Percentiles rank a stretch among this genome's conserved stretches.
Conservation (phyloP, 2,113 vertebrate species). For the Peromyscus polionotus region DNA sequence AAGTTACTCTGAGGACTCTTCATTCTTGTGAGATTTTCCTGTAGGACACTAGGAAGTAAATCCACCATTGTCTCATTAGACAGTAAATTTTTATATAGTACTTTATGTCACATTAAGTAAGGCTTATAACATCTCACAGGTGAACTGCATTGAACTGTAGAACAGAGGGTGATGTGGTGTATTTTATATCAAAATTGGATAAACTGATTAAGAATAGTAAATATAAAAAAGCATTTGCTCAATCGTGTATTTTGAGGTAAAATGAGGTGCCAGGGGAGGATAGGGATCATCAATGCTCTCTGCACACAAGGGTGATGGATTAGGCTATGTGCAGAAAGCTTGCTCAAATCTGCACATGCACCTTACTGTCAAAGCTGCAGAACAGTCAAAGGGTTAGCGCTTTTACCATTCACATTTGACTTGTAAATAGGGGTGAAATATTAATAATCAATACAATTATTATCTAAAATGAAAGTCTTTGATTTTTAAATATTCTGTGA, state of each 20-base stretch:
- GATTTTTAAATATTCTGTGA: not conserved
- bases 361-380: not conserved
- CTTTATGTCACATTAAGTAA: not conserved
- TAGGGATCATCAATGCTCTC: no score
- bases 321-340: not conserved
- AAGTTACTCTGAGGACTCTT: conserved; percentile 3
- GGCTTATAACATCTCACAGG: not conserved
- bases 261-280: not conserved
- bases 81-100: not conserved
- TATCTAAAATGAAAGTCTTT: not conserved
- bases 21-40: not conserved
- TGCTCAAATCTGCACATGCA: not conserved
- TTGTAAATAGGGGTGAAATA: not conserved
- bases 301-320: not conserved
- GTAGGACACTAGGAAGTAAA: not conserved
- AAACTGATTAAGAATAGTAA: not conserved
- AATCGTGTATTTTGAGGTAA: not conserved
- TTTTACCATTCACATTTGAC: not conserved
- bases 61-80: not conserved
- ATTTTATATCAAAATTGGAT: not conserved
- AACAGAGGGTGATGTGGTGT: not conserved
- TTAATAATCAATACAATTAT: not conserved
- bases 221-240: not conserved
- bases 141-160: not conserved
- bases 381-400: not conserved